phyloP scores from a whole-genome alignment of 2,797 vertebrate species.

The Cygnus olor region DNA sequence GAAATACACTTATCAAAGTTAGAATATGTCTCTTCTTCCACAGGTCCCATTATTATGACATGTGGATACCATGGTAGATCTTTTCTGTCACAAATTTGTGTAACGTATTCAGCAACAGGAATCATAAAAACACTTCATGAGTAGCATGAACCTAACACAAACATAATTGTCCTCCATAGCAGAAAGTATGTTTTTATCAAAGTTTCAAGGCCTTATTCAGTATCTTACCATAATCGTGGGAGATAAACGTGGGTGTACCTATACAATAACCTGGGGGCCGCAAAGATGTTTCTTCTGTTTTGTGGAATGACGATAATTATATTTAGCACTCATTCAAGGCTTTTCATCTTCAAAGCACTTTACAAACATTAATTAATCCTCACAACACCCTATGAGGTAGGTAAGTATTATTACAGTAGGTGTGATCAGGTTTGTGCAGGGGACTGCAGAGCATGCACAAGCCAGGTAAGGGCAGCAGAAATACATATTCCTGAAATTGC shows the following conservation, averaged over 20 bases:
- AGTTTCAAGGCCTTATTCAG: constrained; percentile 32
- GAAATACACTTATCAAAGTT: neutral
- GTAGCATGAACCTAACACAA: neutral
- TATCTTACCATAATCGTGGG: constrained; percentile 45
- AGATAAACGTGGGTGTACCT: constrained; percentile 68
- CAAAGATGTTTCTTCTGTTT: constrained; percentile 66
- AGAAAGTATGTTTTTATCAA: constrained; percentile 36
- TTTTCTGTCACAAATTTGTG: neutral
- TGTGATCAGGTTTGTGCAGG: constrained; percentile 52
- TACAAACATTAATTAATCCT: constrained; percentile 38
- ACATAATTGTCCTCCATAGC: neutral
- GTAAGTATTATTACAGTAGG: constrained; percentile 68
- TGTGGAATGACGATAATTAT: constrained; percentile 69
- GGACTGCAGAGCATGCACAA: constrained; percentile 47
- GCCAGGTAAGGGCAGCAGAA: constrained; percentile 36
- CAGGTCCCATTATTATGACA: neutral
- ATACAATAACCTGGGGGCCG: constrained; percentile 63
- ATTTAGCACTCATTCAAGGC: constrained; percentile 64
- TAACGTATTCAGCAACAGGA: neutral
- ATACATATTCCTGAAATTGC: neutral
- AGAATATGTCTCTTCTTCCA: neutral
- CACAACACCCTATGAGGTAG: constrained; percentile 71
- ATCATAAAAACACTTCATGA: neutral
- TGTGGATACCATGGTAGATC: neutral
- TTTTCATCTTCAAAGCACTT: neutral